Base-by-base conservation (phyloP, 1,140 invertebrate genomes). In the Homalodisca vitripennis region DNA sequence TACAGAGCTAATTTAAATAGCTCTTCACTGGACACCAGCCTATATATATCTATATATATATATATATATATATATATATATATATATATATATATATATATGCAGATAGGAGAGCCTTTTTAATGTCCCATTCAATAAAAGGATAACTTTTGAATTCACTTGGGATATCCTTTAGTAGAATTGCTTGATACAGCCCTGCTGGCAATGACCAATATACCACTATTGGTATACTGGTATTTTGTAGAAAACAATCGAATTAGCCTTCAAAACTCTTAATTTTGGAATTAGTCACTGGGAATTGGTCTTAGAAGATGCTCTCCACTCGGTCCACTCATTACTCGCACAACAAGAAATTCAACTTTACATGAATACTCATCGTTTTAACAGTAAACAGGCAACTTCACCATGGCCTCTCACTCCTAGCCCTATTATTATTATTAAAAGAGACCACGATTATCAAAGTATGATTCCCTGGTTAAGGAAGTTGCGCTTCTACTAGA, bases 1-100 rank as follows among this genome's bases (percentile, higher is more conserved):
- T n/a, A n/a, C 24, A 77, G 75, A n/a, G 22, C 6, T 13, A 12
- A 20, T 53, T 22, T 53, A 53, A 53, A n/a, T 12, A 53, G 3
- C 22, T 53, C 10, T 53, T 53, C 20, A 12, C 48, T n/a, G 20
- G 6, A 53, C 48, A 12, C 48, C 48, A n/a, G 22, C 13, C 12
- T 53, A 53, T 24, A 53, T 53, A 3, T 20, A 53, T 53, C n/a
- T n/a, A n/a, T n/a, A n/a, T n/a, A n/a, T n/a, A n/a, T n/a, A n/a
- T n/a, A n/a, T n/a, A n/a, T n/a, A n/a, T n/a, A n/a, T n/a, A n/a
- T n/a, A n/a, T n/a, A n/a, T n/a, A n/a, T n/a, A n/a, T n/a, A n/a
- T n/a, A n/a, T n/a, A n/a, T n/a, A n/a, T n/a, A n/a, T n/a, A n/a
- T n/a, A n/a, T n/a, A n/a, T n/a, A n/a, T n/a, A n/a, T n/a, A n/a